Conservation (phyloP, 1,140 invertebrate genomes). For the Pogonognathellus flavescens region DNA sequence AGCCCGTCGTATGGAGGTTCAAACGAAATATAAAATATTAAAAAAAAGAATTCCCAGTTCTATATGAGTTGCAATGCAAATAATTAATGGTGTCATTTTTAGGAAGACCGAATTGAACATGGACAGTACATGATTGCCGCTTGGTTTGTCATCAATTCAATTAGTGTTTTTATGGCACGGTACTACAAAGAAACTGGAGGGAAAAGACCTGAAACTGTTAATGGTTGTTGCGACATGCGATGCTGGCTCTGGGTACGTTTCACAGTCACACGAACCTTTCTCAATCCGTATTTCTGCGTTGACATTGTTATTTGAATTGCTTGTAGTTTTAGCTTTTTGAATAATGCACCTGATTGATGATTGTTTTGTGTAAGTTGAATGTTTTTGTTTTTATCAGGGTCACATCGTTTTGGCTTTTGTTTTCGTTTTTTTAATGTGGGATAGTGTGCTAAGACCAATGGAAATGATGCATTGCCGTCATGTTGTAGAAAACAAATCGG, state of each 20-base stretch:
- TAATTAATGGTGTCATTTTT: not conserved
- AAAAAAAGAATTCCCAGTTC: not conserved
- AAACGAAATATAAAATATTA: no score
- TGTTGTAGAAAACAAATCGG: not conserved
- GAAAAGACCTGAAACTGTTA: not conserved
- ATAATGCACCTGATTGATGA: no score
- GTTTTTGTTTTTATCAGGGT: not conserved
- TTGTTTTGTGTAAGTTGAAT: not conserved
- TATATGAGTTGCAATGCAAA: not conserved
- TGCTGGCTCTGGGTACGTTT: slow-evolving; percentile 3
- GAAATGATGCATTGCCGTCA: not conserved
- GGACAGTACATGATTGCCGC: slow-evolving; percentile 5
- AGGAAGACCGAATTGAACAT: not conserved
- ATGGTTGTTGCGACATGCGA: not conserved
- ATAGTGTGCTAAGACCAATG: not conserved
- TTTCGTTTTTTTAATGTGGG: not conserved
- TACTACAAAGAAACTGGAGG: not conserved
- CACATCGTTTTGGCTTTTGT: not conserved
- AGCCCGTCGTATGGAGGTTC: not conserved
- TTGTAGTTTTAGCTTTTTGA: no score
- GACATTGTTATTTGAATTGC: not conserved
- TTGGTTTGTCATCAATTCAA: not conserved
- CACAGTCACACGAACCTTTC: not conserved
- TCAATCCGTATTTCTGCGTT: not conserved
- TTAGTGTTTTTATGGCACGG: not conserved